A percentile compares a stretch with the other conserved stretches of the same genome.
Conservation (phyloP, 2,797 vertebrate species). For the Chelmon rostratus region DNA sequence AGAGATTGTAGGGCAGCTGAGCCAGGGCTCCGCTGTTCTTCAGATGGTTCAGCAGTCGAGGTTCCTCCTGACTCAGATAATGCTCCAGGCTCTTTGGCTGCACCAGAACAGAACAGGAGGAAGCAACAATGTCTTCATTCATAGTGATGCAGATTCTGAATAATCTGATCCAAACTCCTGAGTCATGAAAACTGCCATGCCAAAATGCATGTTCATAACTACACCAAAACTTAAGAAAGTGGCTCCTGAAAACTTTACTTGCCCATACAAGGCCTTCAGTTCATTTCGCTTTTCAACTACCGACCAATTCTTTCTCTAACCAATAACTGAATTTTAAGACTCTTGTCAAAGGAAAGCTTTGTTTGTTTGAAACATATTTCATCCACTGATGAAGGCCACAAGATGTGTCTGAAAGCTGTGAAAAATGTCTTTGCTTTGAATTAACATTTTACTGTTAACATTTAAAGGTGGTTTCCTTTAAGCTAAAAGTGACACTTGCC, state of each 20-base stretch:
- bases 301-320: not conserved
- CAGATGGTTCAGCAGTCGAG: constrained; percentile 90
- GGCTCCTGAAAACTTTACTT: not conserved
- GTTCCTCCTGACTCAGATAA: constrained; percentile 95
- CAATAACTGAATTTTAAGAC: not conserved
- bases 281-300: not conserved
- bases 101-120: not conserved
- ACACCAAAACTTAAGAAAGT: too few relatives aligned
- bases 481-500: constrained; percentile 77
- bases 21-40: constrained; percentile 85
- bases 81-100: constrained; percentile 97
- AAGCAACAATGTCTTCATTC: constrained; percentile 5
- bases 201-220: not conserved
- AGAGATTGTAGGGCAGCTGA: constrained; percentile 91
- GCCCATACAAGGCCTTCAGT: not conserved
- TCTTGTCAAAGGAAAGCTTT: not conserved
- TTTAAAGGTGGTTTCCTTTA: not conserved
- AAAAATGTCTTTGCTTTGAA: not conserved
- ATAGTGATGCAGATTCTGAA: not conserved
- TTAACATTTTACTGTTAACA: not conserved
- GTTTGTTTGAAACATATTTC: not conserved
- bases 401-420: not conserved
- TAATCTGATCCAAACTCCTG: not conserved
- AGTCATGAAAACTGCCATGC: not conserved
- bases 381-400: too few relatives aligned